Evolutionary conservation across 2,113 vertebrate species (phyloP).

Genomic region (Ptilorrhoa leucosticta): DNA sequence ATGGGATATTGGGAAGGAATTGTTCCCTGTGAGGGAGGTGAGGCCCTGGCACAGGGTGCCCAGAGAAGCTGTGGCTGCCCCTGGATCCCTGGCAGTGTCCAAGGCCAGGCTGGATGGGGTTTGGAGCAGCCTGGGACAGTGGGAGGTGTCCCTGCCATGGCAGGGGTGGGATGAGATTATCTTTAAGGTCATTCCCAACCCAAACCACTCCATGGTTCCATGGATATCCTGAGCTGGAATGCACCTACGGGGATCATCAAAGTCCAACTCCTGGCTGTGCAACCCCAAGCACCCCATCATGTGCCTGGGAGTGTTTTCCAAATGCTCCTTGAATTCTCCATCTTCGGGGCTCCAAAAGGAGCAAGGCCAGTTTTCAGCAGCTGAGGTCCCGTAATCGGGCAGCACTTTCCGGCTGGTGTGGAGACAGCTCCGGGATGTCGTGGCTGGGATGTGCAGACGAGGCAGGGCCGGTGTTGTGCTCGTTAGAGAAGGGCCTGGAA

Average conservation of each 20-base stretch:
- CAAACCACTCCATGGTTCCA: neutral
- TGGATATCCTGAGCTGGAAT: neutral
- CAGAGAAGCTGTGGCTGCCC: neutral
- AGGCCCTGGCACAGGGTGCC: neutral
- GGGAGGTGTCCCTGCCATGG: neutral
- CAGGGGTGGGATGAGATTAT: neutral
- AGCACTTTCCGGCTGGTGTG: neutral
- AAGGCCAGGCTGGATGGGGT: rapidly evolving
- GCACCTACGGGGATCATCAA: neutral
- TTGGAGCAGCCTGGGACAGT: neutral
- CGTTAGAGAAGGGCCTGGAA: neutral
- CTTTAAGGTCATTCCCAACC: neutral
- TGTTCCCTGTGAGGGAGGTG: rapidly evolving
- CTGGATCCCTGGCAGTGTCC: neutral
- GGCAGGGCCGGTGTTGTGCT: neutral
- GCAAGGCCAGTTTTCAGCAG: neutral
- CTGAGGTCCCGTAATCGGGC: neutral
- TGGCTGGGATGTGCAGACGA: neutral
- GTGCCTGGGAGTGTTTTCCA: neutral
- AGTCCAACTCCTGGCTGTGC: neutral
- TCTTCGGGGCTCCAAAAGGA: neutral
- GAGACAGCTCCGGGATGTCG: neutral
- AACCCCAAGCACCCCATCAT: rapidly evolving
- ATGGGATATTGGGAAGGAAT: neutral
- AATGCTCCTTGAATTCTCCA: neutral